Conservation (phyloP, 1,140 invertebrate species). For the Trachymyrmex septentrionalis region DNA sequence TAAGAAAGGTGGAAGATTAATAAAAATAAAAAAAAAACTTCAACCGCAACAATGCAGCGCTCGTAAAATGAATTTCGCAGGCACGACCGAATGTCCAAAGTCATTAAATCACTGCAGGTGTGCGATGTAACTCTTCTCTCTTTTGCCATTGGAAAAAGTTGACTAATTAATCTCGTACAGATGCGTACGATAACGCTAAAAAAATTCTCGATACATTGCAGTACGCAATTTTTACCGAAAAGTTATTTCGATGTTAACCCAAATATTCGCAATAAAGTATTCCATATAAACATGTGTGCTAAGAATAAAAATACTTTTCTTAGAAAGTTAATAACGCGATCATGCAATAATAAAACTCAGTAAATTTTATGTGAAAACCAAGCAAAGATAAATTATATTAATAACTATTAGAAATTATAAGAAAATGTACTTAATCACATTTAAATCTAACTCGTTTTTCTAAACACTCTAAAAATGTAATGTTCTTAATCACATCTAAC, state of each 20-base stretch:
- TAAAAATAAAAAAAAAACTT: constrained; percentile 40
- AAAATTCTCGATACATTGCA: constrained; percentile 35
- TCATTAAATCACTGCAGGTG: constrained; percentile 64
- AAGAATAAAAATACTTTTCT: neutral
- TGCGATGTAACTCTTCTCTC: constrained; percentile 25
- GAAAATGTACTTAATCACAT: neutral
- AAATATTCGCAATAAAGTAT: constrained; percentile 11
- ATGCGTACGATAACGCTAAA: constrained; percentile 26
- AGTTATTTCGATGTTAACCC: constrained; percentile 19
- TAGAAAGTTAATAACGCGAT: neutral
- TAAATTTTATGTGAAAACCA: neutral
- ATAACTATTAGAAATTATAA: neutral
- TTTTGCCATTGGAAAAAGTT: constrained; percentile 58
- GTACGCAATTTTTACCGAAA: constrained; percentile 29
- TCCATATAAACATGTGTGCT: neutral
- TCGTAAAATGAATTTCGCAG: constrained; percentile 35
- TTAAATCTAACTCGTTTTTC: neutral
- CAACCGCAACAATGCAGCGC: neutral
- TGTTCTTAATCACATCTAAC: neutral
- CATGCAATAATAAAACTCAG: neutral
- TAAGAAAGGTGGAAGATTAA: constrained; percentile 33
- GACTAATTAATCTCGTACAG: constrained; percentile 50
- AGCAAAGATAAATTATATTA: constrained; percentile 14
- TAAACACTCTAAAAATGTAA: neutral
- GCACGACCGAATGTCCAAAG: constrained; percentile 32